Percentiles rank a stretch among this genome's conserved stretches.
Conservation (phyloP, 2,113 vertebrate genomes). For the Buteo buteo region DNA sequence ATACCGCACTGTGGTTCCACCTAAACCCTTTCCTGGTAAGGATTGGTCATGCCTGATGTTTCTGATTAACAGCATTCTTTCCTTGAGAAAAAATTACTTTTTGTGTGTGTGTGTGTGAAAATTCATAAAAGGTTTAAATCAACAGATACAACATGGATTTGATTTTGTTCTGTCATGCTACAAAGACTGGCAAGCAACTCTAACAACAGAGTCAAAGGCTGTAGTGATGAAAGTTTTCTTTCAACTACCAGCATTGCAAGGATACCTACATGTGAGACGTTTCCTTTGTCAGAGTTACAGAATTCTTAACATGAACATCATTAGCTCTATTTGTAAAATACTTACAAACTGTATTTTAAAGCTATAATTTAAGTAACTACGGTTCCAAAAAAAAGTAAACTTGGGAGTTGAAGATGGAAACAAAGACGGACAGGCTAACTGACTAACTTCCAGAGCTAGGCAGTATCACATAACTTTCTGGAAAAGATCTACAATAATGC, state of each 20-base stretch:
- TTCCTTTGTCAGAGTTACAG: neutral
- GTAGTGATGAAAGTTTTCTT: neutral
- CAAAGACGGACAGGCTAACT: neutral
- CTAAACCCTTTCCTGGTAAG: conserved; percentile 38
- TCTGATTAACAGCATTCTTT: conserved; percentile 42
- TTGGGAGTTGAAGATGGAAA: neutral
- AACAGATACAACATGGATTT: conserved; percentile 4
- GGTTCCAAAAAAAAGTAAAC: neutral
- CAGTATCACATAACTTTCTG: neutral
- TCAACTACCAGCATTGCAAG: neutral
- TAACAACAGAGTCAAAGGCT: neutral
- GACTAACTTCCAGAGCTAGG: neutral
- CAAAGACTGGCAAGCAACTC: neutral
- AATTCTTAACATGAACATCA: neutral
- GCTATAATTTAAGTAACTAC: neutral
- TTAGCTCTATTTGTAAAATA: neutral
- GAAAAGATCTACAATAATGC: neutral
- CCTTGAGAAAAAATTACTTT: neutral
- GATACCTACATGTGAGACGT: neutral
- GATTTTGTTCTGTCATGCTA: neutral
- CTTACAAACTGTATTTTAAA: neutral
- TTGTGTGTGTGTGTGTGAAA: neutral
- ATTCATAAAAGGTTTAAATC: neutral
- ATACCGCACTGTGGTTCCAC: neutral
- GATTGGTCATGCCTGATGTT: conserved; percentile 39